These are phyloP conservation scores for Chrysomallon squamiferum DNA, from an alignment of 1,140 invertebrate genomes.

Conservation along the genomic window DNA sequence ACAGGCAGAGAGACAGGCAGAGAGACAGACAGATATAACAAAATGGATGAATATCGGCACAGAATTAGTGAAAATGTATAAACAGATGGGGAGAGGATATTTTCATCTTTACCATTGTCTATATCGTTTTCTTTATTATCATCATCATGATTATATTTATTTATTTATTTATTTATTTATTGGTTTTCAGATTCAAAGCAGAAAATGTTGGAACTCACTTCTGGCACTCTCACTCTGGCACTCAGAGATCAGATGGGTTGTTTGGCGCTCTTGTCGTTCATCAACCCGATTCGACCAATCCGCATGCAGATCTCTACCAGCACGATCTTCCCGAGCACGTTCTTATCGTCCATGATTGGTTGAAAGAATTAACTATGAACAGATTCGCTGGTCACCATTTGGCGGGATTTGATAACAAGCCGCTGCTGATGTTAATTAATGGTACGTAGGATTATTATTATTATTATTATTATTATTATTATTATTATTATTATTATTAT, in stretches of 20 bases:
- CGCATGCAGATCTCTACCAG: conserved; percentile 40
- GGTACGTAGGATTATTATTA: conserved; percentile 11
- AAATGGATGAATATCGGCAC: no score
- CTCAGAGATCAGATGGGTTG: conserved; percentile 82
- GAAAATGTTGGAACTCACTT: conserved; percentile 79
- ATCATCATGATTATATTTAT: background rate
- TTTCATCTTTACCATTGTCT: background rate
- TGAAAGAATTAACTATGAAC: conserved; percentile 27
- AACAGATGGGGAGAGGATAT: background rate
- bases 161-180: no score
- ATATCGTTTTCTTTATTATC: background rate
- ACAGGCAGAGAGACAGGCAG: no score
- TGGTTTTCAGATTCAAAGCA: conserved; percentile 60
- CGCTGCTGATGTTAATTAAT: conserved; percentile 60
- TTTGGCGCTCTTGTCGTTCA: conserved; percentile 42
- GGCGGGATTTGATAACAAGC: conserved; percentile 30
- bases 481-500: background rate
- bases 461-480: background rate
- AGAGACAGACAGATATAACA: no score
- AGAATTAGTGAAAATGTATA: background rate
- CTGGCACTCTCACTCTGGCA: conserved; percentile 87
- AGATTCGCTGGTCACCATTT: conserved; percentile 32
- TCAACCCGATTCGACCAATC: conserved; percentile 24
- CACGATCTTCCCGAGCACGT: conserved; percentile 40
- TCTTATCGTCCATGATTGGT: conserved; percentile 45